Percentiles rank a stretch among this genome's conserved stretches.
Conservation (phyloP, 64 coral and sea anemone genomes). For the Actinia equina region DNA sequence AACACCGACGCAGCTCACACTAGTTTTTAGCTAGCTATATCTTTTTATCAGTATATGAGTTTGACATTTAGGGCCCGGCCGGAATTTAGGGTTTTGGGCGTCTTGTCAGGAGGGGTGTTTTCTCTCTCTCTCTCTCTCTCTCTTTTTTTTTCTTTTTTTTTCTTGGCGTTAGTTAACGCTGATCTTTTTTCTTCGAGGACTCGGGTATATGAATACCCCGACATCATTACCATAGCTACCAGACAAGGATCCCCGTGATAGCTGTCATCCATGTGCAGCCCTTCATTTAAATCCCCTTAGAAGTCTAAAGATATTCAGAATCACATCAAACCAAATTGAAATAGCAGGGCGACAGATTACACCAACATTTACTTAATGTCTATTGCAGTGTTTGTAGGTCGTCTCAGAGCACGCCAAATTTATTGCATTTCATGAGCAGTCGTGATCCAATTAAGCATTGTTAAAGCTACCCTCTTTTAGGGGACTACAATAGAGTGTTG, state of each 20-base stretch:
- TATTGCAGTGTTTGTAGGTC: background rate
- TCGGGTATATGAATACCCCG: background rate
- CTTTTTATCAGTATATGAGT: too few relatives aligned
- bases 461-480: conserved; percentile 1
- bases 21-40: too few relatives aligned
- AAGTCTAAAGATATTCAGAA: background rate
- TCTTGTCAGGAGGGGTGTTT: background rate
- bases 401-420: background rate
- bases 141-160: background rate
- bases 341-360: conserved; percentile 13
- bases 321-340: conserved; percentile 5
- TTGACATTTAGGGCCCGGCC: too few relatives aligned
- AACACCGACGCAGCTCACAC: too few relatives aligned
- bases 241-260: background rate
- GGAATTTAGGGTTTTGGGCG: background rate
- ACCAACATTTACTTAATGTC: conserved; percentile 14
- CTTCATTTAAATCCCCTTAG: background rate
- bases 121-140: too few relatives aligned
- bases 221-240: background rate
- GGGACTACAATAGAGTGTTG: conserved; percentile 19
- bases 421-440: conserved; percentile 5
- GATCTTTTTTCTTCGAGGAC: background rate
- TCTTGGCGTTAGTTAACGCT: background rate
- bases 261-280: background rate
- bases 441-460: conserved; percentile 46